Percentiles rank a stretch among this genome's conserved stretches.
Conservation (phyloP, 2,797 vertebrate genomes). For the Cryptoblepharus egeriae region DNA sequence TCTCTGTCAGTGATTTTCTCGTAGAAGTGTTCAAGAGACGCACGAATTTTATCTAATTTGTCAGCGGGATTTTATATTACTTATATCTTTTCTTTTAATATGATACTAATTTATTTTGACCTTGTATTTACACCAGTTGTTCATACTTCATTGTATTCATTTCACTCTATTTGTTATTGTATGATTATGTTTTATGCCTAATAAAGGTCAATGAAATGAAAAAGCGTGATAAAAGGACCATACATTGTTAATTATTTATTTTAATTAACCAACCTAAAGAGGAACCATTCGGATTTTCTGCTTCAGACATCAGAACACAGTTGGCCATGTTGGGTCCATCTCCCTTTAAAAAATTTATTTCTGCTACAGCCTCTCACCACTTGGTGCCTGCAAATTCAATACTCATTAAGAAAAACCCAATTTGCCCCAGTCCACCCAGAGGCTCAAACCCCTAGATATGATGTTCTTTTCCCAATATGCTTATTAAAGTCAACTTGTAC, state of each 20-base stretch:
- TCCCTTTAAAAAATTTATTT: not conserved
- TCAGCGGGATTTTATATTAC: too few relatives aligned
- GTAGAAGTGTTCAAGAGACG: too few relatives aligned
- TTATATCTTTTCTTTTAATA: too few relatives aligned
- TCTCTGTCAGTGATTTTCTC: too few relatives aligned
- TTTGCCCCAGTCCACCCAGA: not conserved
- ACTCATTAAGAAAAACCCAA: not conserved
- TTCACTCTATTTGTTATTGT: too few relatives aligned
- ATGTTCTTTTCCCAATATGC: not conserved
- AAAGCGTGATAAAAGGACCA: not conserved
- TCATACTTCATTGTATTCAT: too few relatives aligned
- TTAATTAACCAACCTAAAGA: not conserved
- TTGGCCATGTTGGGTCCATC: not conserved
- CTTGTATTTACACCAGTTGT: too few relatives aligned
- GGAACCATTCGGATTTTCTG: slow-evolving; percentile 3
- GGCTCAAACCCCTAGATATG: not conserved
- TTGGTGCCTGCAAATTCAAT: not conserved
- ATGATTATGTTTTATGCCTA: too few relatives aligned
- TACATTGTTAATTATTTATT: not conserved
- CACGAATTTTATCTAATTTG: too few relatives aligned
- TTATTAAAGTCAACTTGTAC: not conserved
- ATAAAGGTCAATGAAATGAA: too few relatives aligned
- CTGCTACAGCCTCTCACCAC: not conserved
- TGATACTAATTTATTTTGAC: too few relatives aligned
- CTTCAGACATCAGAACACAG: too few relatives aligned